These are phyloP conservation scores for Vollenhovia emeryi DNA, from an alignment of 1,140 invertebrate genomes.

Conservation along the genomic window DNA sequence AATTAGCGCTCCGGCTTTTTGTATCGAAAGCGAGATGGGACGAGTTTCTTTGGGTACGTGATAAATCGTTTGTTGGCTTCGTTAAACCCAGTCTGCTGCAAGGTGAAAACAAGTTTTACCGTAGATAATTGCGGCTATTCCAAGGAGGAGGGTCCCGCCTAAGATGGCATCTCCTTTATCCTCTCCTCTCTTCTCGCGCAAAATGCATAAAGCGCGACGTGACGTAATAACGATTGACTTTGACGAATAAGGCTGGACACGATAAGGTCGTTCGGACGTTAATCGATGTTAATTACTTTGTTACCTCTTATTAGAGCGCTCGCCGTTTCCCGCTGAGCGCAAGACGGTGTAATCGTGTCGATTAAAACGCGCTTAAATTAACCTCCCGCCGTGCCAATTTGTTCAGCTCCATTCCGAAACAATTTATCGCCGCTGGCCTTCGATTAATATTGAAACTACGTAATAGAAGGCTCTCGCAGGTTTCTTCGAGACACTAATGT, in stretches of 20 bases:
- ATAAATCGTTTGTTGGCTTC: neutral
- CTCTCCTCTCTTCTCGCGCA: neutral
- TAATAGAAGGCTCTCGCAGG: constrained; percentile 3
- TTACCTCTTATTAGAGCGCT: constrained; percentile 45
- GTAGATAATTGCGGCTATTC: neutral
- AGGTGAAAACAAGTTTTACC: neutral
- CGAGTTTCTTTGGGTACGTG: neutral
- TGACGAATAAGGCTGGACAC: constrained; percentile 14
- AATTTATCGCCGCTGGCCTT: constrained; percentile 42
- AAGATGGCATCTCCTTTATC: neutral
- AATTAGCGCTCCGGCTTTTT: neutral
- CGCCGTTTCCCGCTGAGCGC: constrained; percentile 43
- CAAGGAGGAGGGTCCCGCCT: no score
- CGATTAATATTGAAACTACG: constrained; percentile 47
- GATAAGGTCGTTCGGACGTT: constrained; percentile 45
- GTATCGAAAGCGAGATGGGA: neutral
- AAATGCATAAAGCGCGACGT: constrained; percentile 7
- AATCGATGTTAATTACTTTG: constrained; percentile 56
- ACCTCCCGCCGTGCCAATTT: constrained; percentile 49
- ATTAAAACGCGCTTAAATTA: constrained; percentile 54
- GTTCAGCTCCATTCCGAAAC: constrained; percentile 43
- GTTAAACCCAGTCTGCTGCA: neutral
- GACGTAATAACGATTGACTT: constrained; percentile 33
- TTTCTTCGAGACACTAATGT: constrained; percentile 8
- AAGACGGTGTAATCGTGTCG: constrained; percentile 40